Conservation (phyloP, 2,113 vertebrate species). For the Sardina pilchardus region DNA sequence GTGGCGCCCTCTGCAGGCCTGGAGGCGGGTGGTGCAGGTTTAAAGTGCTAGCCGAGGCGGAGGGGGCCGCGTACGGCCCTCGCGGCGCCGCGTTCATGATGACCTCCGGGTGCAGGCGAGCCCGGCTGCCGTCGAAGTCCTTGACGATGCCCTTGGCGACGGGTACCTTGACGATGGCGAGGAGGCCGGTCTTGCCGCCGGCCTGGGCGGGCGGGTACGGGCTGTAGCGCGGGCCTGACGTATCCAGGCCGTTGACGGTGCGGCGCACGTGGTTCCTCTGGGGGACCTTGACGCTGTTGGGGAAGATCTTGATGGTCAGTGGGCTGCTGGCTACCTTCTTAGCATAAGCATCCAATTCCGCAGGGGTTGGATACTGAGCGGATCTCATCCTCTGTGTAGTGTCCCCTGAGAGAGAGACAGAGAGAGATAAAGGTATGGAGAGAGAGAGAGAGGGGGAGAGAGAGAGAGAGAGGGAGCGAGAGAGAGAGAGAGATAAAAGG, state of each 20-base stretch:
- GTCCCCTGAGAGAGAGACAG: conserved; percentile 92
- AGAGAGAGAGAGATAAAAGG: background rate
- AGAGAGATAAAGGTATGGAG: conserved; percentile 33
- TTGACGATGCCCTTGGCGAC: conserved; percentile 90
- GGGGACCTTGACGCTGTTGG: conserved; percentile 98
- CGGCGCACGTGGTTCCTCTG: conserved; percentile 97
- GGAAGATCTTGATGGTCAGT: conserved; percentile 99
- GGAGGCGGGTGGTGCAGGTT: conserved; percentile 76
- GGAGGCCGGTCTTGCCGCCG: conserved; percentile 89
- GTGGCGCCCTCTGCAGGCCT: conserved; percentile 74
- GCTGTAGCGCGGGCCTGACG: conserved; percentile 95
- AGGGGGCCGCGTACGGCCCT: conserved; percentile 78
- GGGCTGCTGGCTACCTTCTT: conserved; percentile 99
- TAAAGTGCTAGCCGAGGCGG: conserved; percentile 94
- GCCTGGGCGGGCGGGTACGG: conserved; percentile 94
- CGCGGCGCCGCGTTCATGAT: conserved; percentile 89
- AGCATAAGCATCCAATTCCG: conserved; percentile 99
- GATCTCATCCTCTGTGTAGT: conserved; percentile 99
- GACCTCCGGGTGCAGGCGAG: conserved; percentile 87
- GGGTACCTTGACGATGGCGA: conserved; percentile 91
- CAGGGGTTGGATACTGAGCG: conserved; percentile 98
- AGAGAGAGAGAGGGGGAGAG: background rate
- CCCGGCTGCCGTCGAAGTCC: conserved; percentile 93
- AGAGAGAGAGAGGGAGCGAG: background rate
- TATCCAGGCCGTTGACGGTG: conserved; percentile 98